These are phyloP conservation scores for Lithophane leautieri DNA, from an alignment of 2,888 invertebrate species.

Conservation along the genomic window DNA sequence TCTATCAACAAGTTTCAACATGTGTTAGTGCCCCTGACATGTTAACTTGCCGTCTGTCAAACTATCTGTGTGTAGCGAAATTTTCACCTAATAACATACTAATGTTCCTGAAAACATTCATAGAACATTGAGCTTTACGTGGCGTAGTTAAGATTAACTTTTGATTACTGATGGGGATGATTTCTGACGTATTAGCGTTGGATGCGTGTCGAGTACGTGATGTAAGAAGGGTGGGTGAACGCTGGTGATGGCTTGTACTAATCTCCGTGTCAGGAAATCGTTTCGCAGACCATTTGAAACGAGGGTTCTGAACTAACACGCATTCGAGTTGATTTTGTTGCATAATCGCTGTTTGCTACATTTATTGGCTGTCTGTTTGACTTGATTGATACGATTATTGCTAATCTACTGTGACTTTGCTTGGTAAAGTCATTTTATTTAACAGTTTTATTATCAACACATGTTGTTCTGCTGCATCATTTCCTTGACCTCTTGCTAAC, in stretches of 20 bases:
- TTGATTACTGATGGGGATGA: constrained; percentile 74
- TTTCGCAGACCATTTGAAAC: constrained; percentile 90
- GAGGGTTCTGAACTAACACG: constrained; percentile 88
- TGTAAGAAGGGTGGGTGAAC: constrained; percentile 89
- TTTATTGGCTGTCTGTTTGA: constrained; percentile 79
- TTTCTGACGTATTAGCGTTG: constrained; percentile 79
- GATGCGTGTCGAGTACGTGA: constrained; percentile 87
- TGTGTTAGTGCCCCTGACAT: constrained; percentile 86
- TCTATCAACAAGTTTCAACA: constrained; percentile 84
- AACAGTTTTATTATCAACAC: not conserved
- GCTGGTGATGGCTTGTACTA: constrained; percentile 90
- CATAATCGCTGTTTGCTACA: constrained; percentile 84
- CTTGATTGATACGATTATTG: constrained; percentile 67
- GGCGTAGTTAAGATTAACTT: constrained; percentile 73
- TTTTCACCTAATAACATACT: constrained; percentile 67
- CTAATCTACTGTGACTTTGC: constrained; percentile 15
- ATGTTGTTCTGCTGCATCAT: constrained; percentile 6
- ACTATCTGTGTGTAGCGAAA: constrained; percentile 83
- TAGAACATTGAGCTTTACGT: constrained; percentile 77
- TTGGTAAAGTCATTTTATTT: not conserved
- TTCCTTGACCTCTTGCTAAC: constrained; percentile 42
- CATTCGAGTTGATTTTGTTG: constrained; percentile 86
- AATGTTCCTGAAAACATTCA: constrained; percentile 51
- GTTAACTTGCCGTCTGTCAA: constrained; percentile 90
- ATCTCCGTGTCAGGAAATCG: constrained; percentile 91